Percentiles rank a stretch among this genome's conserved stretches.
Evolutionary conservation across 30 jellyfish, hydroid and myxozoan species (phyloP).

Genomic region (Clytia hemisphaerica): DNA sequence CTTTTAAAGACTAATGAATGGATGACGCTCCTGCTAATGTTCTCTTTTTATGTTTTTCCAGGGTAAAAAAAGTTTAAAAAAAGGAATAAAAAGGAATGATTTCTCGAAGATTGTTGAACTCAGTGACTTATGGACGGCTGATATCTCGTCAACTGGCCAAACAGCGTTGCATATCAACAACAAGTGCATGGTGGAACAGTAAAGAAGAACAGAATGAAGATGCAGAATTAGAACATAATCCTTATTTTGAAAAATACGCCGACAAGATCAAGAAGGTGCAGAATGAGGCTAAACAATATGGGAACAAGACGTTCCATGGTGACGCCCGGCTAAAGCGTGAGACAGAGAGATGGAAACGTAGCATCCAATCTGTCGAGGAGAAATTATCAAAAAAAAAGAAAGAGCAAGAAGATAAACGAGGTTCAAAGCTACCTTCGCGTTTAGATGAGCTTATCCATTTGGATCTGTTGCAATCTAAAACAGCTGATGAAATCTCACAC

Average conservation of each 20-base stretch:
- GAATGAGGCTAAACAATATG: neutral
- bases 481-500: constrained; percentile 42
- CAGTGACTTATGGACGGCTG: too few species aligned
- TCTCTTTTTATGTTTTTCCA: too few species aligned
- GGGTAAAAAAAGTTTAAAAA: too few species aligned
- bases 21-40: too few species aligned
- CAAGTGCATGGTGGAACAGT: neutral
- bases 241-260: constrained; percentile 61
- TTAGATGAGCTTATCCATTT: constrained; percentile 45
- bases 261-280: constrained; percentile 50
- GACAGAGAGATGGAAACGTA: constrained; percentile 31
- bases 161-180: too few species aligned
- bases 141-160: too few species aligned
- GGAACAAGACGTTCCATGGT: too few species aligned
- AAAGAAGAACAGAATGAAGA: constrained; percentile 16
- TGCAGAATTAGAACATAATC: constrained; percentile 35
- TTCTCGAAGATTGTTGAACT: too few species aligned
- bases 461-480: constrained; percentile 32
- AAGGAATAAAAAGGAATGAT: too few species aligned
- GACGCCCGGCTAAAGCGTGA: constrained; percentile 31
- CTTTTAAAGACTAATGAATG: too few species aligned
- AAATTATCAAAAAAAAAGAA: constrained; percentile 9
- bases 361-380: constrained; percentile 35
- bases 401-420: constrained; percentile 10
- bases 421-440: constrained; percentile 37